Evolutionary conservation across 2,113 vertebrate genomes (phyloP), one percentile per base, ranked within the genome.

Genomic region (Pontoporia blainvillei): DNA sequence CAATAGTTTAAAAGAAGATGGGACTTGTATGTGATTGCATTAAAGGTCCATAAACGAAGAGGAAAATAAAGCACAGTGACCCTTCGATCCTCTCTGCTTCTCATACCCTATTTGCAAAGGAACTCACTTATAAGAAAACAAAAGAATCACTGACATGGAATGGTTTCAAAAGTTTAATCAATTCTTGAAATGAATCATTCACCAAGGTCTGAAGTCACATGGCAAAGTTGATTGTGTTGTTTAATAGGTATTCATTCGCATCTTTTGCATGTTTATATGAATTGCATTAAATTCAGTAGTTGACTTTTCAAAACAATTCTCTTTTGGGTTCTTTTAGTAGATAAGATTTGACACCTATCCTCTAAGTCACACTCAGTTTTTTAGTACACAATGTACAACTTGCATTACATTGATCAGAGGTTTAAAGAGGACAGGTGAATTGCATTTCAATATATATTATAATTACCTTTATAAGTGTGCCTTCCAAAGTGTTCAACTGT

Each of bases 111-210:
- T 95, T 97, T 88, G 61, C 79, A 96, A 89, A 91, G 20, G 36
- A 94, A 92, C 5, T 81, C 62, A 81, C 21, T 94, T 71, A 86
- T 75, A 13, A 94, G 78, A 95, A 94, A 96, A 87, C 23, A 25
- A 69, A 86, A 61, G 17, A 72, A 86, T 88, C 36, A 78, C 9
- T 86, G 44, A 86, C 52, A 73, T 71, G 8, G 64, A 93, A 95
- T 67, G 10, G 13, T 29, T 64, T 93, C 14, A 31, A 79, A 31
- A 91, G 34, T 72, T 84, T 79, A 91, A 94, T 91, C 41, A 52
- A 12, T 69, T 93, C 57, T 83, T 7, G 31, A 89, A 96, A 93
- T 85, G 25, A 85, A 83, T 66, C 78, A 52, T 86, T 88, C 49
- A 75, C 34, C 17, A 54, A 84, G 13, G 8, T 86, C 34, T 73